Conservation (phyloP, 2,113 vertebrate species). For the Bubo bubo region DNA sequence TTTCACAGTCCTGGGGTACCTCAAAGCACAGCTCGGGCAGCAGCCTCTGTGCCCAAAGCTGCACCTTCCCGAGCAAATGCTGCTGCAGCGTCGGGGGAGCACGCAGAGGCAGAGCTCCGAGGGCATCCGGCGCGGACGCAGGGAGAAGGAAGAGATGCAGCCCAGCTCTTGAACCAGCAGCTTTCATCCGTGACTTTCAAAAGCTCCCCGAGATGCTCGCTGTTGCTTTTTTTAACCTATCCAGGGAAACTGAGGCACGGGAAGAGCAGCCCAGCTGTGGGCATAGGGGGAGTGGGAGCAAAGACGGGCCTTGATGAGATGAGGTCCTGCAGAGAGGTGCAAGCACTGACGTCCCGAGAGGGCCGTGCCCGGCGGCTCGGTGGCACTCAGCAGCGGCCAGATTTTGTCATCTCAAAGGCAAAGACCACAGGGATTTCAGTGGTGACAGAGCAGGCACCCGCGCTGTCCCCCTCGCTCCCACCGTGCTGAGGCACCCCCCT, state of each 20-base stretch:
- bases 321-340: not conserved
- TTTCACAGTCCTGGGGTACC: not conserved
- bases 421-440: not conserved
- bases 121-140: not conserved
- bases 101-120: rapidly evolving
- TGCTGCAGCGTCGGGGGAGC: not conserved
- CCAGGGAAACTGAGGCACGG: not conserved
- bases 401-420: not conserved
- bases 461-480: rapidly evolving
- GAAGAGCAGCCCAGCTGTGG: not conserved
- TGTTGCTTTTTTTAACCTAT: not conserved
- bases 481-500: not conserved
- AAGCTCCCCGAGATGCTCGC: rapidly evolving
- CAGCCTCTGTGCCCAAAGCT: not conserved
- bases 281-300: not conserved
- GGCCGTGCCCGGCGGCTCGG: rapidly evolving
- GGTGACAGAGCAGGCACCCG: rapidly evolving
- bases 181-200: rapidly evolving
- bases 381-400: not conserved
- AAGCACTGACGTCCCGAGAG: not conserved
- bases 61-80: not conserved
- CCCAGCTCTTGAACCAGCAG: not conserved
- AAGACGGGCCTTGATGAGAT: not conserved
- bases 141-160: not conserved
- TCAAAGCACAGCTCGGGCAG: rapidly evolving